Base-by-base conservation (phyloP, 2,888 invertebrate species). In the Oegoconia quadripuncta region DNA sequence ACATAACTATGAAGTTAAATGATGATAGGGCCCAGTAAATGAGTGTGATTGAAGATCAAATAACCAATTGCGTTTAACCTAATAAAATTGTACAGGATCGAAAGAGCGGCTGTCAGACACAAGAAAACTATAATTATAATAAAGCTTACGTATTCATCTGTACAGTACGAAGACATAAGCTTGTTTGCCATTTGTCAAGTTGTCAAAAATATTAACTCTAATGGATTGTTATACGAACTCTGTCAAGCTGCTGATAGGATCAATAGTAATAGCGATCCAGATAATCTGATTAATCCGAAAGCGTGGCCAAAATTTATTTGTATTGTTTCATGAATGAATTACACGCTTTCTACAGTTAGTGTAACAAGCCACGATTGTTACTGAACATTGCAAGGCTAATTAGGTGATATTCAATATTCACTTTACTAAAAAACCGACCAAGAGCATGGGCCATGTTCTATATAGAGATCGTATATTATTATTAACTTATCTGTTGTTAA, bases 271-370 rank as follows among this genome's bases (percentile, higher is more conserved):
- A 29, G 37, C 42, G 47, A 42, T 47, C 49, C 43, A 50, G 50
- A 50, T 65, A 60, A 60, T 60, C 57, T 48, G 48, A 62, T 65
- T 58, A 64, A 39, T 37, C 50, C 53, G 56, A 55, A 59, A 63
- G 62, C 54, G 48, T 48, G 41, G 46, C 52, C 43, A 39, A 44
- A 44, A 37, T 47, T 48, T 52, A 39, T 48, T 50, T 49, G 48
- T 41, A 47, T 46, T 48, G 42, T 43, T 46, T 45, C 38, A 41
- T 41, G 37, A 45, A 46, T 39, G 42, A 34, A 39, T 45, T 49
- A 51, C 46, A 51, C 49, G 51, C 53, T 54, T 50, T 50, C 41
- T 39, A 46, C 45, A 42, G 44, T 42, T 42, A 36, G 38, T 39
- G 38, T 38, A 43, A 44, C 43, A 40, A 44, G 42, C 34, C 38